Conservation (phyloP, 2,113 vertebrate genomes). For the Thamnophis sirtalis region DNA sequence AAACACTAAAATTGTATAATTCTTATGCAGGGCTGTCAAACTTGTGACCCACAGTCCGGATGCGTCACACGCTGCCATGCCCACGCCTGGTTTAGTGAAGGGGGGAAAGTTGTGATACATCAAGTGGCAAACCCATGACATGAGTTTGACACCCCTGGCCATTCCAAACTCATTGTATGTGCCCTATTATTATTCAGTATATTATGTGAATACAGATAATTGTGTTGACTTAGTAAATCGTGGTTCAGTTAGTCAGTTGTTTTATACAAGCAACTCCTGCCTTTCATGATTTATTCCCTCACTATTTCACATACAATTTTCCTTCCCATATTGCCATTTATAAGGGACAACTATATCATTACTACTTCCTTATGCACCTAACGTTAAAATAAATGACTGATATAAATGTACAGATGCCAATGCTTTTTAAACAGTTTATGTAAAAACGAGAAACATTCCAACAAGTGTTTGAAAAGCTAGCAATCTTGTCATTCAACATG, state of each 20-base stretch:
- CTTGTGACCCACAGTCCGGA: too few species aligned
- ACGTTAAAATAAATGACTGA: neutral
- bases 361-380: neutral
- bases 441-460: neutral
- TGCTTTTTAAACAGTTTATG: neutral
- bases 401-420: neutral
- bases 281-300: neutral
- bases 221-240: neutral
- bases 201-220: neutral
- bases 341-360: neutral
- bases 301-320: neutral
- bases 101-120: too few species aligned
- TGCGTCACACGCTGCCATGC: too few species aligned
- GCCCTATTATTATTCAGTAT: neutral
- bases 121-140: rapidly evolving
- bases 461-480: neutral
- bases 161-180: neutral
- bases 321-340: neutral
- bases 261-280: neutral
- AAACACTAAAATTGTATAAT: neutral
- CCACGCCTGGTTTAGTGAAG: too few species aligned
- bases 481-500: neutral
- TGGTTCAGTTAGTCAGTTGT: neutral
- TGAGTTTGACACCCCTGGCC: too few species aligned
- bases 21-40: too few species aligned